A percentile compares a stretch with the other conserved stretches of the same genome.
These are phyloP conservation scores for Heliothis virescens DNA, from an alignment of 1,140 invertebrate genomes.

Conservation along the genomic window DNA sequence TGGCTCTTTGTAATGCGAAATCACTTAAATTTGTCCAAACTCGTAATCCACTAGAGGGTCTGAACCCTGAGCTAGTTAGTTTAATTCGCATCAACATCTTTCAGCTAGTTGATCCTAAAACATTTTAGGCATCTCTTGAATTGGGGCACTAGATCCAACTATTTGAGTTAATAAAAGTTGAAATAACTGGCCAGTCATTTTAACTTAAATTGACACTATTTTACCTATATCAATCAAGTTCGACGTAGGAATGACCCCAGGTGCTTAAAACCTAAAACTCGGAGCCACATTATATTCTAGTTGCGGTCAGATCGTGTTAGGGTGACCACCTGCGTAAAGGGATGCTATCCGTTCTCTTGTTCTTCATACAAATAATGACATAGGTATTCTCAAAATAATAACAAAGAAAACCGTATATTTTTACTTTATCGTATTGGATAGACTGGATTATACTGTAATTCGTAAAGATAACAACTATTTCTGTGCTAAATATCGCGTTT, in stretches of 20 bases:
- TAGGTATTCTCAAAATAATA: too few species aligned
- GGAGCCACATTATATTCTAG: too few species aligned
- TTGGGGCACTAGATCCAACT: background rate
- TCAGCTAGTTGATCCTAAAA: slow-evolving; percentile 12
- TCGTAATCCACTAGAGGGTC: slow-evolving; percentile 11
- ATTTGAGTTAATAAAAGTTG: background rate
- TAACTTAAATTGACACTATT: too few species aligned
- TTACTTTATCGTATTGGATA: background rate
- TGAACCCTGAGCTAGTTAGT: slow-evolving; percentile 6
- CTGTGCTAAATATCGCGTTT: background rate
- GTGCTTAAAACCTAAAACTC: too few species aligned
- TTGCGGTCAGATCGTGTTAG: too few species aligned
- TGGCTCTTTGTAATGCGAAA: background rate
- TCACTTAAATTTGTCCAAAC: background rate
- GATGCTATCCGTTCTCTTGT: too few species aligned
- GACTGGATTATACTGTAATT: background rate
- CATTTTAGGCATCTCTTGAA: background rate
- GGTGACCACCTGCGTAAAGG: too few species aligned
- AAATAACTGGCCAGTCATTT: too few species aligned
- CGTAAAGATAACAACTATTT: background rate
- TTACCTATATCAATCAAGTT: too few species aligned
- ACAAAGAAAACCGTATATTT: too few species aligned
- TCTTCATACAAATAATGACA: background rate
- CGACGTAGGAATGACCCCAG: too few species aligned
- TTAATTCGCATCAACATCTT: slow-evolving; percentile 7